Evolutionary conservation across 2,797 vertebrate genomes (phyloP), one percentile per base, ranked within the genome.

Genomic region (Etheostoma perlongum): DNA sequence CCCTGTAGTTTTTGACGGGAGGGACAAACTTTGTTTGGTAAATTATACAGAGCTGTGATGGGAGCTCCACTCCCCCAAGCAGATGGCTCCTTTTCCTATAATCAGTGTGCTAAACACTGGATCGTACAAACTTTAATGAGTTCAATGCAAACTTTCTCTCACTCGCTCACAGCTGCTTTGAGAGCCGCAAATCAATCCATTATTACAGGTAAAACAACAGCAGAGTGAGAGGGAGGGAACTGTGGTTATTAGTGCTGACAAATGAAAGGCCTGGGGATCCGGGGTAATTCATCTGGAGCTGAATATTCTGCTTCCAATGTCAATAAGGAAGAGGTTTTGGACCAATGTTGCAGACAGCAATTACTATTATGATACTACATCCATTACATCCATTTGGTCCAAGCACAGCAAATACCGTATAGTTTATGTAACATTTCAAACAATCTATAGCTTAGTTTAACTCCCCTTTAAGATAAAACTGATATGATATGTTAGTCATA

Each of bases 41-140:
- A 94, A 94, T 95, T 90, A 93, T 89, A 82, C 58, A 79, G 79
- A 81, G 82, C 81, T 86, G 92, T 67, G 73, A 84, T 79, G 93
- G 90, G 92, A 92, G 78, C 75, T 10, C 18, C 6, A 18, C 59
- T 93, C 88, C 93, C 95, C 75, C 53, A 81, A 95, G 93, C 95
- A 95, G 95, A 95, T 96, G 94, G 94, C 92, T 92, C 78, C 79
- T 89, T 89, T 92, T 85, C 85, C 90, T 78, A 84, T 91, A 90
- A 94, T 94, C 92, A 89, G 85, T 81, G 84, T 76, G 81, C 92
- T 93, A 91, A 95, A 94, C 91, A 93, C 87, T 90, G 88, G 88
- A 91, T 94, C 86, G 93, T 91, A 87, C 86, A 92, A 95, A 94
- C 93, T 95, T 95, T 93, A 94, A 94, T 93, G 91, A 95, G 91